Percentiles rank a stretch among this genome's conserved stretches.
phyloP scores from a whole-genome alignment of 2,888 invertebrate species.

The Didymodactylos carnosus region DNA sequence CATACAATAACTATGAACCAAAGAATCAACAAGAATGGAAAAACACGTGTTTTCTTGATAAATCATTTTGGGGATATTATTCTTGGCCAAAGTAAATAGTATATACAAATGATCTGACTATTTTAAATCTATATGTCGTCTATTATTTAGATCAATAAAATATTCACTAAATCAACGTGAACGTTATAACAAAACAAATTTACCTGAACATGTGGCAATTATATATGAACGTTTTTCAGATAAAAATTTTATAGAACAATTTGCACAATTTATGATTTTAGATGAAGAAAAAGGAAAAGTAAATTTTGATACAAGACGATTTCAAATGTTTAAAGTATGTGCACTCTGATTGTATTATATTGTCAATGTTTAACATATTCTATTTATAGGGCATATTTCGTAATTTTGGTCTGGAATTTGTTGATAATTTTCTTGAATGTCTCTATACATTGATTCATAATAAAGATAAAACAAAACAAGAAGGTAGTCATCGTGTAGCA shows the following conservation, averaged over 20 bases:
- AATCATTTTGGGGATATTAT: conserved; percentile 42
- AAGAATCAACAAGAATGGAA: conserved; percentile 44
- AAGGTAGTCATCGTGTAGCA: conserved; percentile 59
- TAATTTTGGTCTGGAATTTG: conserved; percentile 47
- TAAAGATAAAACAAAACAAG: conserved; percentile 42
- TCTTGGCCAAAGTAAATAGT: conserved; percentile 41
- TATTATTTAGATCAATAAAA: too few species aligned
- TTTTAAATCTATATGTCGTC: too few species aligned
- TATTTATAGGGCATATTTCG: conserved; percentile 45
- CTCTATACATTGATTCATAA: conserved; percentile 44
- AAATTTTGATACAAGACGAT: neutral
- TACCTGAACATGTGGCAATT: conserved; percentile 44
- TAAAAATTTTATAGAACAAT: conserved; percentile 46
- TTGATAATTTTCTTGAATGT: conserved; percentile 47
- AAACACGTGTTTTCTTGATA: conserved; percentile 48
- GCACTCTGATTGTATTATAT: conserved; percentile 50
- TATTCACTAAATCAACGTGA: neutral
- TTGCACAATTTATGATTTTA: conserved; percentile 52
- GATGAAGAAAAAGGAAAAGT: conserved; percentile 71
- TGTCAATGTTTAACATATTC: conserved; percentile 51
- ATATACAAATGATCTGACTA: too few species aligned
- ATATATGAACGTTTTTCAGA: conserved; percentile 50
- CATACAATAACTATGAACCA: neutral
- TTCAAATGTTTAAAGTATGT: neutral
- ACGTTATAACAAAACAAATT: neutral